These are phyloP conservation scores for Caenorhabditis panamensis DNA, from an alignment of 2,888 invertebrate genomes.

Conservation along the genomic window DNA sequence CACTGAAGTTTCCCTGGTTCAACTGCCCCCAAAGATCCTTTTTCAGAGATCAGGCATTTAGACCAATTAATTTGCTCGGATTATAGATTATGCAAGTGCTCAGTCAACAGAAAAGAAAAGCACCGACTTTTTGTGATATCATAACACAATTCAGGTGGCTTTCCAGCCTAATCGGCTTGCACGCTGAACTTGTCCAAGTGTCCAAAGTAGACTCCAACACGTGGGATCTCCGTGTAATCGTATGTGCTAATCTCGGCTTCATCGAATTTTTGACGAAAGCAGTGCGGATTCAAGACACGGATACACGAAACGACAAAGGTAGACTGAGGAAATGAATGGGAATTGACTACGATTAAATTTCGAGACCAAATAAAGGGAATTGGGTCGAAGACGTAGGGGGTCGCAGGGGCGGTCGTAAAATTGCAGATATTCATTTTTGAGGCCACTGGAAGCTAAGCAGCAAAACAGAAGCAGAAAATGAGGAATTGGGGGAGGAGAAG, in stretches of 20 bases:
- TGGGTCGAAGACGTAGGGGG: neutral
- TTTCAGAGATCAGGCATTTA: constrained; percentile 13
- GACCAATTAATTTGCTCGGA: constrained; percentile 6
- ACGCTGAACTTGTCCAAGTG: constrained; percentile 13
- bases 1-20: no score
- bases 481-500: no score
- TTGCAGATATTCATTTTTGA: constrained; percentile 5
- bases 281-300: neutral
- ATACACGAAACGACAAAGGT: neutral
- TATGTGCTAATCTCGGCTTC: neutral
- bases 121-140: constrained; percentile 5
- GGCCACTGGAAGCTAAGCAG: no score
- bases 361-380: neutral
- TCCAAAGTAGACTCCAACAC: constrained; percentile 8
- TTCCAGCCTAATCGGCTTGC: neutral
- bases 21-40: no score
- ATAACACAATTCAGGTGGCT: neutral
- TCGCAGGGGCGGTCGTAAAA: neutral
- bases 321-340: neutral
- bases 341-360: neutral
- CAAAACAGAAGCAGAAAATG: no score
- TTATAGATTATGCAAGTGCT: constrained; percentile 10
- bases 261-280: constrained; percentile 9
- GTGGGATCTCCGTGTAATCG: neutral
- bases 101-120: neutral